These are phyloP conservation scores for Cydia fagiglandana DNA, from an alignment of 1,140 invertebrate species.

Conservation along the genomic window DNA sequence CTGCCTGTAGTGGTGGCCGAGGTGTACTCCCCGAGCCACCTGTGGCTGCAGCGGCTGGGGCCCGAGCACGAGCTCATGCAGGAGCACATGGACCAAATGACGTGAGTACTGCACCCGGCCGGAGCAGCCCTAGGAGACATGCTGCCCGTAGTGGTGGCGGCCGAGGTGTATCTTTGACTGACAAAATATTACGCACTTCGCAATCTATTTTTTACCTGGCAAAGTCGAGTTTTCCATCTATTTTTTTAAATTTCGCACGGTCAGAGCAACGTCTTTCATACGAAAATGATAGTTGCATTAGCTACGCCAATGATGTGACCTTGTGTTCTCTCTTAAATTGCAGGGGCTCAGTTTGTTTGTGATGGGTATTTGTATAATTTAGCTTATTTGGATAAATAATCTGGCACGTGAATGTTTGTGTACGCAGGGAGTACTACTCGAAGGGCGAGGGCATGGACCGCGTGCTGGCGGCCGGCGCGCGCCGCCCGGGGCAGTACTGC, in stretches of 20 bases:
- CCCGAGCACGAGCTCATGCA: constrained; percentile 56
- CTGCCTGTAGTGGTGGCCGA: constrained; percentile 61
- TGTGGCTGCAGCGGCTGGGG: constrained; percentile 64
- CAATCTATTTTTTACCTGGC: too few relatives aligned
- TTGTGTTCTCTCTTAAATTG: too few relatives aligned
- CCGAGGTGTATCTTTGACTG: constrained; percentile 40
- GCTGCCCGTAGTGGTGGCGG: constrained; percentile 59
- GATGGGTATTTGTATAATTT: too few relatives aligned
- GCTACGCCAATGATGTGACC: too few relatives aligned
- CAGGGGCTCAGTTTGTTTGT: too few relatives aligned
- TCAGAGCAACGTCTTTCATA: too few relatives aligned
- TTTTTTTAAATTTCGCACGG: too few relatives aligned
- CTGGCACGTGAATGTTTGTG: not conserved
- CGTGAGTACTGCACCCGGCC: constrained; percentile 42
- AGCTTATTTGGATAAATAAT: too few relatives aligned
- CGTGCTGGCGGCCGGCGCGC: constrained; percentile 52
- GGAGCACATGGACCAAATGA: constrained; percentile 68
- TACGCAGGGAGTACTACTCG: constrained; percentile 52
- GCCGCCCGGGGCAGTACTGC: constrained; percentile 62
- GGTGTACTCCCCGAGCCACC: constrained; percentile 71
- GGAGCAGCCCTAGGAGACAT: constrained; percentile 41
- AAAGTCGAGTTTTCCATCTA: too few relatives aligned
- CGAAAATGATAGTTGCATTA: too few relatives aligned
- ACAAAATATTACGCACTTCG: too few relatives aligned
- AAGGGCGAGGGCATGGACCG: constrained; percentile 45